Percentiles rank a stretch among this genome's conserved stretches.
phyloP scores from a whole-genome alignment of 2,797 vertebrate genomes.

The Poecilia velifera region DNA sequence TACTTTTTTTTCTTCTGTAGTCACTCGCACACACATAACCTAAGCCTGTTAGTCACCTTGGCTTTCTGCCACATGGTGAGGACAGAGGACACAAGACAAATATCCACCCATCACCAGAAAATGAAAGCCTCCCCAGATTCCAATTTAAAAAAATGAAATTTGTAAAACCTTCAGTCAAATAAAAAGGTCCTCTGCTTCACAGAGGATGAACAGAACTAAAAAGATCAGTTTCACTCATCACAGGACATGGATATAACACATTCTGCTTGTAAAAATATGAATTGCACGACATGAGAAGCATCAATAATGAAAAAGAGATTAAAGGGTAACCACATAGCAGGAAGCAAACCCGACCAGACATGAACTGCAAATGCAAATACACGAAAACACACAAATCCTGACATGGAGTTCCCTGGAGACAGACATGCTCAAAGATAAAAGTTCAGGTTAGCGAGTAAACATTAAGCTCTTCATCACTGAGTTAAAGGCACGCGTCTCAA shows the following conservation, averaged over 20 bases:
- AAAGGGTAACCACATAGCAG: conserved; percentile 12
- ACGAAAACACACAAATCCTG: conserved; percentile 19
- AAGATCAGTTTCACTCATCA: conserved; percentile 23
- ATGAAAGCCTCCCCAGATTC: conserved; percentile 10
- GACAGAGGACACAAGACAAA: conserved; percentile 10
- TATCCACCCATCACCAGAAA: not conserved
- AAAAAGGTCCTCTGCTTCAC: conserved; percentile 6
- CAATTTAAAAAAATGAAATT: conserved; percentile 21
- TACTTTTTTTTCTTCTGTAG: not conserved
- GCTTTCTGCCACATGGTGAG: not conserved
- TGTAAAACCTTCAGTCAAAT: not conserved
- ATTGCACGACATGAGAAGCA: conserved; percentile 18
- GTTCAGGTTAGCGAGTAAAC: not conserved
- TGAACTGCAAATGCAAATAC: conserved; percentile 23
- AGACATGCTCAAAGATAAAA: not conserved
- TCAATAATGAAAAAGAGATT: conserved; percentile 33
- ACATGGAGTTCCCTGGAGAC: conserved; percentile 23
- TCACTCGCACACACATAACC: not conserved
- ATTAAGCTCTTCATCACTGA: conserved; percentile 5
- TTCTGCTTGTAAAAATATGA: conserved; percentile 15
- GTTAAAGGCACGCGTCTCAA: conserved; percentile 42
- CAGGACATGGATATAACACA: conserved; percentile 21
- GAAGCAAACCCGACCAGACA: conserved; percentile 7
- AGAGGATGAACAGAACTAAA: conserved; percentile 4
- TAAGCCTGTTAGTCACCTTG: not conserved